phyloP scores from a whole-genome alignment of 2,888 invertebrate genomes.

The Yponomeuta malinellus region DNA sequence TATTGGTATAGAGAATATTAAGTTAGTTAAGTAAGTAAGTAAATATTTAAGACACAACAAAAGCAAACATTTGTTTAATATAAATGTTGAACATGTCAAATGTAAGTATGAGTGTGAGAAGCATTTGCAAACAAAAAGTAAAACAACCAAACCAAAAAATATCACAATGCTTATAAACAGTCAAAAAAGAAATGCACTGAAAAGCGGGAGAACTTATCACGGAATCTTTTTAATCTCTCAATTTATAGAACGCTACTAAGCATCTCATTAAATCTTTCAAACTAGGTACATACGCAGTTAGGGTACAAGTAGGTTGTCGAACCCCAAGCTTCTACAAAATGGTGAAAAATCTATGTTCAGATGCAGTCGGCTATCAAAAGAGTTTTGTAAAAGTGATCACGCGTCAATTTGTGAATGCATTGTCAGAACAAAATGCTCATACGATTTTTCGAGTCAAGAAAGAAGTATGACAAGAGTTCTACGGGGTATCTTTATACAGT shows the following conservation, averaged over 20 bases:
- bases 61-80: conserved; percentile 1
- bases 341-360: neutral
- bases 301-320: neutral
- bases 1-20: neutral
- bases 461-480: conserved; percentile 26
- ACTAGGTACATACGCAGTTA: neutral
- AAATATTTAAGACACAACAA: neutral
- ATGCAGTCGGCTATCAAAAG: conserved; percentile 5
- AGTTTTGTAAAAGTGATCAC: conserved; percentile 12
- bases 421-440: conserved; percentile 35
- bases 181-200: conserved; percentile 23
- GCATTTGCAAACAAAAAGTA: conserved; percentile 54
- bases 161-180: conserved; percentile 25
- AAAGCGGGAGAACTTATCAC: conserved; percentile 22
- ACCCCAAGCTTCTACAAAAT: conserved; percentile 7
- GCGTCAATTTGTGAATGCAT: conserved; percentile 12
- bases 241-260: conserved; percentile 6
- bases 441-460: conserved; percentile 39
- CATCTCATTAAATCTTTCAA: neutral
- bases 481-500: conserved; percentile 13
- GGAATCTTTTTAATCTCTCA: neutral
- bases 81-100: neutral
- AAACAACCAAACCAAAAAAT: conserved; percentile 28
- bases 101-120: conserved; percentile 46
- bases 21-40: neutral